phyloP scores from a whole-genome alignment of 2,888 invertebrate species.

The Sycophila texana region DNA sequence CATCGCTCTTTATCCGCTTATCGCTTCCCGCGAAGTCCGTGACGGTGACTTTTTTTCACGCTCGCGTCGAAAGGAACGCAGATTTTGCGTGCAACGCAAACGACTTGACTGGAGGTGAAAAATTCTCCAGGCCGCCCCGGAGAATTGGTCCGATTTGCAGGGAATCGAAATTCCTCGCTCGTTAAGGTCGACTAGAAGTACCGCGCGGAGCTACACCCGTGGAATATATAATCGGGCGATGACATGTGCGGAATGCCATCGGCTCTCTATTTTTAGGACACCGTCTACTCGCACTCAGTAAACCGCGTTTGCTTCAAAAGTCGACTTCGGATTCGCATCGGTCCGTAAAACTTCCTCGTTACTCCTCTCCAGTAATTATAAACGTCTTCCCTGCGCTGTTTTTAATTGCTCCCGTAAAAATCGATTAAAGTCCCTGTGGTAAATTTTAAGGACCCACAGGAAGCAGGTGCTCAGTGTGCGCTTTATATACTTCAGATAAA shows the following conservation, averaged over 20 bases:
- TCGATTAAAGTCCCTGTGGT: too few relatives aligned
- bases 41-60: too few relatives aligned
- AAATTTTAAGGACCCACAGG: not conserved
- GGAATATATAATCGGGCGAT: not conserved
- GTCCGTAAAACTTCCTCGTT: too few relatives aligned
- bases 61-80: conserved; percentile 4
- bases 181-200: not conserved
- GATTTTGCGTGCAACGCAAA: conserved; percentile 26
- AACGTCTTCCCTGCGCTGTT: too few relatives aligned
- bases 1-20: conserved; percentile 46
- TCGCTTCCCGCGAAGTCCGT: conserved; percentile 19
- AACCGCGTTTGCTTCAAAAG: too few relatives aligned
- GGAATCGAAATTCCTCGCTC: conserved; percentile 14
- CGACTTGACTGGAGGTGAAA: not conserved
- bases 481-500: too few relatives aligned
- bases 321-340: too few relatives aligned
- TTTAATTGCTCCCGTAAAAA: too few relatives aligned
- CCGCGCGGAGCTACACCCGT: not conserved
- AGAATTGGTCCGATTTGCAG: not conserved
- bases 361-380: too few relatives aligned
- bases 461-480: not conserved
- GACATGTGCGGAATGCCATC: too few relatives aligned
- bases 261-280: too few relatives aligned
- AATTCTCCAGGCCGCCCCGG: not conserved
- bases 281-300: too few relatives aligned